phyloP scores from a whole-genome alignment of 2,888 invertebrate species.

The Formica aserva region DNA sequence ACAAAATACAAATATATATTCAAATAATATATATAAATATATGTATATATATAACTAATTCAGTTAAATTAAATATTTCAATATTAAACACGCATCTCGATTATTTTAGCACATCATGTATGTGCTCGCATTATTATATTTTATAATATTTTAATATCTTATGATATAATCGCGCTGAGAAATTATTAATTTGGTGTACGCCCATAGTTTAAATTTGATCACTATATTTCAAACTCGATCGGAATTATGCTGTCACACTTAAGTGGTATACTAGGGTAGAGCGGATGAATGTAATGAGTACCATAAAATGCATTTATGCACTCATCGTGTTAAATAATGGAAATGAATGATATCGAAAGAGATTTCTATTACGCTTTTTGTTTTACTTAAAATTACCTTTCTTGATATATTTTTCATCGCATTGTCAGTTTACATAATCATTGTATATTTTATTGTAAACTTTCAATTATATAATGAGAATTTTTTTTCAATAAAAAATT shows the following conservation, averaged over 20 bases:
- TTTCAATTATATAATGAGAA: not conserved
- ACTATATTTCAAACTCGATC: constrained; percentile 36
- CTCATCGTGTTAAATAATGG: constrained; percentile 39
- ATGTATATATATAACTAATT: not conserved
- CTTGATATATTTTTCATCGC: not conserved
- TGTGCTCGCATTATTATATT: not conserved
- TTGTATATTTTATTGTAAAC: not conserved
- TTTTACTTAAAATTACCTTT: not conserved
- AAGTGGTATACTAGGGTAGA: constrained; percentile 37
- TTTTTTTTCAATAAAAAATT: not conserved
- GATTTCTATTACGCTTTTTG: constrained; percentile 1
- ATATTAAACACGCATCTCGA: constrained; percentile 3
- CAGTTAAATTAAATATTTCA: not conserved
- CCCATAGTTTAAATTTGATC: constrained; percentile 34
- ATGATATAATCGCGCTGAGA: constrained; percentile 28
- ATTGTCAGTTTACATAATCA: not conserved
- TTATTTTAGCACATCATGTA: not conserved
- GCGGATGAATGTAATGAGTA: constrained; percentile 40
- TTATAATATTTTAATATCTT: constrained; percentile 11
- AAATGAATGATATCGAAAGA: constrained; percentile 35
- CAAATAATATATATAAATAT: constrained; percentile 14
- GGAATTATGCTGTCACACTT: constrained; percentile 43
- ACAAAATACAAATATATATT: not conserved
- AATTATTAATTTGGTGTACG: constrained; percentile 38
- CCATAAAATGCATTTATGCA: constrained; percentile 43